A percentile compares a stretch with the other conserved stretches of the same genome.
These are phyloP conservation scores for Pachliopta kotzebuea DNA, from an alignment of 2,888 invertebrate species.

Conservation along the genomic window DNA sequence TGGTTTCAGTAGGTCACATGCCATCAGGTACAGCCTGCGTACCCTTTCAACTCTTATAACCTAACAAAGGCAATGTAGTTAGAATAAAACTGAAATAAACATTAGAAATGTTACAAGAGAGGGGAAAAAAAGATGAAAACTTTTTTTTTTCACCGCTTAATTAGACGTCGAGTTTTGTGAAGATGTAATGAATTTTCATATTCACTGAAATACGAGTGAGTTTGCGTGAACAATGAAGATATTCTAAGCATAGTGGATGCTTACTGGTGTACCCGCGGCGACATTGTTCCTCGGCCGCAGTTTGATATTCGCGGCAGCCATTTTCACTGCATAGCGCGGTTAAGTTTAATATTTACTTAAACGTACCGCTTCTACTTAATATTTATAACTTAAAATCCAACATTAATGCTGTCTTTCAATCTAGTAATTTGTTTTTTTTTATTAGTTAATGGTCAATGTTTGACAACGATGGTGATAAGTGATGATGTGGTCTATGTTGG, in stretches of 20 bases:
- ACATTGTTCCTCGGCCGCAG: slow-evolving; percentile 11
- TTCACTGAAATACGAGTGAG: neutral
- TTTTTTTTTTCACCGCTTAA: slow-evolving; percentile 7
- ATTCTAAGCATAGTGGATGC: slow-evolving; percentile 4
- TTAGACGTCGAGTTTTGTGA: slow-evolving; percentile 3
- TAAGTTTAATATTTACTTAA: slow-evolving; percentile 12
- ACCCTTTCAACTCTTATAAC: too few species aligned
- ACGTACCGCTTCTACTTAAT: neutral
- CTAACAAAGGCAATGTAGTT: neutral
- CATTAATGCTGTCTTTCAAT: too few species aligned
- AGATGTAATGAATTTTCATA: slow-evolving; percentile 6
- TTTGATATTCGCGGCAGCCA: slow-evolving; percentile 6
- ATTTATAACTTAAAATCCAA: too few species aligned
- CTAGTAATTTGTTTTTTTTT: too few species aligned
- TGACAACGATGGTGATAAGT: too few species aligned
- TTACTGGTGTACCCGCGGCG: slow-evolving; percentile 1
- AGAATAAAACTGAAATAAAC: neutral
- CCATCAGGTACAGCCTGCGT: too few species aligned
- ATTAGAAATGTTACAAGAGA: neutral
- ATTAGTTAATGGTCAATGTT: too few species aligned
- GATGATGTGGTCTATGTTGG: too few species aligned
- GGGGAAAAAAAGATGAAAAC: neutral
- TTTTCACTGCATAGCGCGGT: slow-evolving; percentile 10
- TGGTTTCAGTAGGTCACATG: too few species aligned
- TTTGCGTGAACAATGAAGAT: slow-evolving; percentile 6